Evolutionary conservation across 2,113 vertebrate species (phyloP).

Genomic region (Archilochus colubris): DNA sequence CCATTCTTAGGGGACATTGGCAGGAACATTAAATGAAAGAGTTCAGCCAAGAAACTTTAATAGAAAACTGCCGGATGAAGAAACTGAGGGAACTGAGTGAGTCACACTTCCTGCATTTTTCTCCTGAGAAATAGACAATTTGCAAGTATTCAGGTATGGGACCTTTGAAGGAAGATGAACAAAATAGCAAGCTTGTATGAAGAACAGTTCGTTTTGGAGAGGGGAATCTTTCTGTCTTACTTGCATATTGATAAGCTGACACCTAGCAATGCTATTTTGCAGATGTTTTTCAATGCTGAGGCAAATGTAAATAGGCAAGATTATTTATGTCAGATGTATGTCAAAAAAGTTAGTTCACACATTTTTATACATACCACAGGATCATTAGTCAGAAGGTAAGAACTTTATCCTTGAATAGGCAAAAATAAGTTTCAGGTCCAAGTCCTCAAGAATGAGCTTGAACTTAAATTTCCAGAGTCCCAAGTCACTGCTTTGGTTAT

Average conservation of each 20-base stretch:
- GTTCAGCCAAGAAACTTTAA: not conserved
- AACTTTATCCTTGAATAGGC: not conserved
- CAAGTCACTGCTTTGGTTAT: not conserved
- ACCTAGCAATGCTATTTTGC: not conserved
- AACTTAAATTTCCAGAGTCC: not conserved
- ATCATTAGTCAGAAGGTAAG: not conserved
- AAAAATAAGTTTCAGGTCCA: not conserved
- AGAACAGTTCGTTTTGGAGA: not conserved
- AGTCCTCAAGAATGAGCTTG: not conserved
- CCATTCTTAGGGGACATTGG: not conserved
- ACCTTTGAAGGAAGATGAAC: not conserved
- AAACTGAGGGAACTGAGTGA: not conserved
- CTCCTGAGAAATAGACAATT: not conserved
- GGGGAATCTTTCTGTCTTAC: not conserved
- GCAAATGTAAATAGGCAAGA: not conserved
- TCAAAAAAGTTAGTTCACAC: not conserved
- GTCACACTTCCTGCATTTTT: not conserved
- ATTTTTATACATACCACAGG: not conserved
- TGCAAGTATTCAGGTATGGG: not conserved
- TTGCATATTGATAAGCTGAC: not conserved
- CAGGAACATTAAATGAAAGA: not conserved
- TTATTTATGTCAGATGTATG: not conserved
- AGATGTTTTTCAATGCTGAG: not conserved
- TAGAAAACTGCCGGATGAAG: not conserved
- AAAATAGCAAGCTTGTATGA: not conserved